These are phyloP conservation scores for Drosophila azteca DNA, from an alignment of 1,140 invertebrate species.

Conservation along the genomic window DNA sequence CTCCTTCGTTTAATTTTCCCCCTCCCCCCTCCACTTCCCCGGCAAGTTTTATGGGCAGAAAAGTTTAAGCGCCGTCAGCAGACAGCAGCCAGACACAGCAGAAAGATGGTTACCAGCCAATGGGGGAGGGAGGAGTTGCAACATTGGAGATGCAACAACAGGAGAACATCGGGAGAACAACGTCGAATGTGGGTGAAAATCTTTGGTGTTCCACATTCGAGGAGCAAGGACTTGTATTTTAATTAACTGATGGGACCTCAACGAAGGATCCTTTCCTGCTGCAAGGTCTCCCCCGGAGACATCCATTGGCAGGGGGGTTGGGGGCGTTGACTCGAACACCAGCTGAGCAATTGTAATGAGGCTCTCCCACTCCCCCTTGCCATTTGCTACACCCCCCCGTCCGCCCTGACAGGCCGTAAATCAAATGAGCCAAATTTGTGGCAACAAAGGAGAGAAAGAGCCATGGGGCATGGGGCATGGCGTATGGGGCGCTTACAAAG, in stretches of 20 bases:
- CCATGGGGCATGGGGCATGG: background rate
- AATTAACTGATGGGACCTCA: background rate
- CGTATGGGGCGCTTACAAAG: conserved; percentile 33
- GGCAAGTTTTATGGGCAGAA: conserved; percentile 1
- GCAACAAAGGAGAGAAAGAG: conserved; percentile 23
- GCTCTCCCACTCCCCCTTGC: too few relatives aligned
- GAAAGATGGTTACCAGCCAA: conserved; percentile 9
- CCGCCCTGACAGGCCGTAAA: conserved; percentile 16
- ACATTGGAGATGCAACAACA: background rate
- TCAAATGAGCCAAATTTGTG: conserved; percentile 26
- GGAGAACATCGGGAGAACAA: too few relatives aligned
- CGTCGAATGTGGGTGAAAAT: background rate
- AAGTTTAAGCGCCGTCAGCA: conserved; percentile 21
- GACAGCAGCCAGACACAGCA: conserved; percentile 4
- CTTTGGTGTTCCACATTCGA: background rate
- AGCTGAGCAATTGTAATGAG: background rate
- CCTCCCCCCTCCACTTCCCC: background rate
- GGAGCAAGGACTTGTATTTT: background rate
- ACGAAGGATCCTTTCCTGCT: background rate
- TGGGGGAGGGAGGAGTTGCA: background rate
- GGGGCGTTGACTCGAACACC: too few relatives aligned
- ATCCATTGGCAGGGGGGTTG: too few relatives aligned
- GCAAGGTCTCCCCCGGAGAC: too few relatives aligned
- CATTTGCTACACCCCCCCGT: too few relatives aligned
- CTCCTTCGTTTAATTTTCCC: conserved; percentile 7